Conservation (phyloP, 64 coral and sea anemone species). For the Trachythela sp. region DNA sequence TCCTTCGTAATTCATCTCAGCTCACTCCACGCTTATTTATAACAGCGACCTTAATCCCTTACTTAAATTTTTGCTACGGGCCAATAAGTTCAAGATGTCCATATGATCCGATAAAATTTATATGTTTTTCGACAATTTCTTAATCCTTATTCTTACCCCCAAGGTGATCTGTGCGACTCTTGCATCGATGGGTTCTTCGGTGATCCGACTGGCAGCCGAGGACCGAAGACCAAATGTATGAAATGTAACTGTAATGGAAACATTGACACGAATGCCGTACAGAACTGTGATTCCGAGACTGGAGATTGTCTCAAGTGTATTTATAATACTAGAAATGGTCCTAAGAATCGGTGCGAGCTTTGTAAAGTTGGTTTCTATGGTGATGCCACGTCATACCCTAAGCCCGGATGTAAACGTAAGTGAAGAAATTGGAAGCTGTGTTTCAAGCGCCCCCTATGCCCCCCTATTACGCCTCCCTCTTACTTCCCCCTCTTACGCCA, state of each 20-base stretch:
- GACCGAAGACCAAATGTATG: slow-evolving; percentile 53
- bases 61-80: no score
- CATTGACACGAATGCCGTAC: slow-evolving; percentile 83
- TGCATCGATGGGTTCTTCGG: slow-evolving; percentile 95
- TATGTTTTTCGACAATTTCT: background rate
- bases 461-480: no score
- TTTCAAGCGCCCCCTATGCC: no score
- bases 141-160: background rate
- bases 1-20: no score
- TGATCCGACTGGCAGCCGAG: slow-evolving; percentile 56
- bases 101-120: background rate
- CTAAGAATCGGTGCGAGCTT: slow-evolving; percentile 61
- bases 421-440: background rate
- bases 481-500: background rate
- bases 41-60: no score
- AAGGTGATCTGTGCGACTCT: slow-evolving; percentile 13
- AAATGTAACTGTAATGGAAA: slow-evolving; percentile 98
- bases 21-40: no score
- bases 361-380: slow-evolving; percentile 88
- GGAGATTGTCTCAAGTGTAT: slow-evolving; percentile 87
- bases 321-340: slow-evolving; percentile 86
- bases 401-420: slow-evolving; percentile 84
- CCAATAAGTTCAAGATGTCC: no score
- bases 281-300: slow-evolving; percentile 71
- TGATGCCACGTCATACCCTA: slow-evolving; percentile 82